Percentiles rank a stretch among this genome's conserved stretches.
phyloP scores from a whole-genome alignment of 2,888 invertebrate species.

The Perizoma flavofasciatum region DNA sequence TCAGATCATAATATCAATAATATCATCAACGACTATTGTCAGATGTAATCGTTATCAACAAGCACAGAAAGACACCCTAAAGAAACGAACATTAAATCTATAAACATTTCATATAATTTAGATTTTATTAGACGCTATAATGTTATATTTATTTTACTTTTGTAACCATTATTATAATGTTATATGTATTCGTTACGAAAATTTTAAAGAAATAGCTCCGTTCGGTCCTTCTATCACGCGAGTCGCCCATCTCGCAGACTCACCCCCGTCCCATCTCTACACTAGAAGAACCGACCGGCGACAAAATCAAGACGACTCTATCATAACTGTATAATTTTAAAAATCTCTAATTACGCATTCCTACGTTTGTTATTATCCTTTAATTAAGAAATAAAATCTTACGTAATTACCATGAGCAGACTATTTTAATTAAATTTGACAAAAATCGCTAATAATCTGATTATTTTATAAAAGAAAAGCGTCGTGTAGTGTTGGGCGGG shows the following conservation, averaged over 20 bases:
- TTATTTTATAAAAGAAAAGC: slow-evolving; percentile 78
- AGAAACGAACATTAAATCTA: slow-evolving; percentile 82
- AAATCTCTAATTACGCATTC: slow-evolving; percentile 83
- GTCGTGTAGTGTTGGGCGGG: slow-evolving; percentile 52
- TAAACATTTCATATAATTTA: slow-evolving; percentile 84
- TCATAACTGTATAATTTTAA: slow-evolving; percentile 84
- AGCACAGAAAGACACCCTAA: slow-evolving; percentile 80
- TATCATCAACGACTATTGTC: slow-evolving; percentile 74
- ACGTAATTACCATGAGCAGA: slow-evolving; percentile 82
- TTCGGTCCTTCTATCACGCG: slow-evolving; percentile 51
- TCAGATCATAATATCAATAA: slow-evolving; percentile 65
- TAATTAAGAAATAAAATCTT: slow-evolving; percentile 84
- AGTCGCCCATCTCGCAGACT: slow-evolving; percentile 23
- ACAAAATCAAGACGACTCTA: slow-evolving; percentile 74
- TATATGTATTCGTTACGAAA: slow-evolving; percentile 83
- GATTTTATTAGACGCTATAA: slow-evolving; percentile 83
- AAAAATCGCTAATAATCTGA: slow-evolving; percentile 79
- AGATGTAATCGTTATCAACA: slow-evolving; percentile 70
- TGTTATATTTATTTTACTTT: slow-evolving; percentile 83
- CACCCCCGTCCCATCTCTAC: slow-evolving; percentile 24
- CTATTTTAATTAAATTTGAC: slow-evolving; percentile 82
- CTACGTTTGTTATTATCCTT: slow-evolving; percentile 83
- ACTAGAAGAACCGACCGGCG: slow-evolving; percentile 59
- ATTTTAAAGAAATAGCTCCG: slow-evolving; percentile 69
- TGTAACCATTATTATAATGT: slow-evolving; percentile 84